Evolutionary conservation across 2,888 invertebrate genomes (phyloP), one percentile per base, ranked within the genome.

Genomic region (Chelonus formosanus): DNA sequence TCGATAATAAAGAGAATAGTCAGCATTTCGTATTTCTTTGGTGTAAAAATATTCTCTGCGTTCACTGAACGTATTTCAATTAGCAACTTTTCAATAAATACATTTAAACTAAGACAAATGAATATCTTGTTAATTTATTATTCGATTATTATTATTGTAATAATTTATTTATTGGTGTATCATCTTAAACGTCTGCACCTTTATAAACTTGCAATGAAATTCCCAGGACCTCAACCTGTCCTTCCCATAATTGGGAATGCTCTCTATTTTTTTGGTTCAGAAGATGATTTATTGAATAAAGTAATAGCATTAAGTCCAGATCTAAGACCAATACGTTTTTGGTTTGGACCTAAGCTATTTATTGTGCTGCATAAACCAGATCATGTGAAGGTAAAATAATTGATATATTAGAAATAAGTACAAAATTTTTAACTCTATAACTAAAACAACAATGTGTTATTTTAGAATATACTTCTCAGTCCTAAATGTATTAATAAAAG

Each of bases 401-500:
- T 44, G n/a, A 45, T 45, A 3, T 3, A 58, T 10, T n/a, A n/a
- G 6, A 44, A 43, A 20, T 8, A 44, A 40, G n/a, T 8, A 44
- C 43, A 8, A 32, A 7, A n/a, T 43, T 5, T 7, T 6, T 47
- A 6, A 36, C 35, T 57, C 10, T 5, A 44, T 7, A 8, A 44
- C 6, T 5, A 8, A 44, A 44, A 31, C 8, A 44, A 44, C 5
- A 44, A 44, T 44, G 44, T 44, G 6, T 5, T 44, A 48, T 68
- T 69, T 60, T 67, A 77, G 75, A 70, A 64, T 5, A 65, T 77
- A 52, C 68, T 75, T 10, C 61, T 67, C n/a, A 76, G 76, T 67
- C 74, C 71, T 47, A 76, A 75, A 62, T 67, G 75, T n/a, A 71
- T 78, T 40, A 76, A 76, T 20, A 78, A 78, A 55, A 74, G 73